phyloP scores from a whole-genome alignment of 1,140 invertebrate genomes.

The Ceratitis capitata region DNA sequence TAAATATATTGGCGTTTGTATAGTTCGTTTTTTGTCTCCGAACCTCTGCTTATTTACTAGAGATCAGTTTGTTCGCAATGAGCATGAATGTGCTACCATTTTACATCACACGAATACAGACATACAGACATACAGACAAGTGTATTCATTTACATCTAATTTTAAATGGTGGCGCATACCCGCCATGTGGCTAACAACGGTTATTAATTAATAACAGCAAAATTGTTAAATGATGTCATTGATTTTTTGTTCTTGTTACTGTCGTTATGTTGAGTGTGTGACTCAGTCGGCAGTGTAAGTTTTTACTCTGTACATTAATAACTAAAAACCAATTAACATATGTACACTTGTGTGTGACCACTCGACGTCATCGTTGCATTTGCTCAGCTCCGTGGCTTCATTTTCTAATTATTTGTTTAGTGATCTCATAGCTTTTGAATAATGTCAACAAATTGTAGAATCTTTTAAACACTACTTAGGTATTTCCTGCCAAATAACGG shows the following conservation, averaged over 20 bases:
- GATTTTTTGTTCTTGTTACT: background rate
- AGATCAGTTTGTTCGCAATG: background rate
- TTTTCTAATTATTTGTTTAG: background rate
- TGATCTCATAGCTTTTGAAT: background rate
- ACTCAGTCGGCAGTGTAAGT: background rate
- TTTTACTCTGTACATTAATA: background rate
- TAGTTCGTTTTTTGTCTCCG: background rate
- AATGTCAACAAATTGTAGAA: background rate
- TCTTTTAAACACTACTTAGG: background rate
- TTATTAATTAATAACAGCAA: background rate
- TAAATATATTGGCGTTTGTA: background rate
- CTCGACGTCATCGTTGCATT: slow-evolving; percentile 7
- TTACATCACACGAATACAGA: background rate
- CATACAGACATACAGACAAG: background rate
- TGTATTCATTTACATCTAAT: background rate
- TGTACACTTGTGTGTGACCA: background rate
- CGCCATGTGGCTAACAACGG: background rate
- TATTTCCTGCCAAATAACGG: background rate
- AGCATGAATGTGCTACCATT: background rate
- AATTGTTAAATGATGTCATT: slow-evolving; percentile 23
- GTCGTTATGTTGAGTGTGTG: background rate
- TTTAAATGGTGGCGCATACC: background rate
- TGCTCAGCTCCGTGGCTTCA: too few relatives aligned
- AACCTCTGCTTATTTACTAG: background rate
- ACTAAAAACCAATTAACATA: too few relatives aligned